Base-by-base conservation (phyloP, 2,888 invertebrate genomes). In the Diadegma fenestrale region DNA sequence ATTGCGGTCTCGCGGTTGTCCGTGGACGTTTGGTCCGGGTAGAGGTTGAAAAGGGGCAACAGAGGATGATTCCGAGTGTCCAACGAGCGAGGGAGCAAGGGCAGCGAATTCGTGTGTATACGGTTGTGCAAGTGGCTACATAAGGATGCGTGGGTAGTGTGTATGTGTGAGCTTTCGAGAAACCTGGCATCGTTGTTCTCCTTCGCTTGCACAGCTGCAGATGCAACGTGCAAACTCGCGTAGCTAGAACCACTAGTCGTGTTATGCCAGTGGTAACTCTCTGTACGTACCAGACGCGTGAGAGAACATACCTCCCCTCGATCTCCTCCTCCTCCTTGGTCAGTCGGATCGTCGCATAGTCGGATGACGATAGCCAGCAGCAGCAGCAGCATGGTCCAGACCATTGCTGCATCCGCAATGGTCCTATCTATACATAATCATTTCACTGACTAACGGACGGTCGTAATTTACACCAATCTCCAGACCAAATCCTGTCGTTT, bases 1-100 rank as follows among this genome's bases (percentile, higher is more conserved):
- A 90, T 88, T 88, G 89, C 84, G 80, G 84, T 85, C 87, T 89
- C 90, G 89, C 84, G 88, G 88, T 88, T 85, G 80, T 78, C 78
- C 80, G 75, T 75, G 71, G 79, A 63, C 37, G 41, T 71, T 66
- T 68, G 51, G 45, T 45, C 33, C 54, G 66, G 43, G 43, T 51
- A 17, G 12, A 61, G 45, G 7, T 75, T 66, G 80, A 64, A 58
- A 68, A 45, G 80, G 75, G 75, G 45, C 14, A 54, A 66, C 82
- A 68, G 77, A 75, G 73, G 86, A 71, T 79, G 87, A 79, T 86
- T 89, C 86, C 86, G 86, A 88, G 77, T 73, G 80, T 83, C 77
- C 77, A 51, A 54, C 68, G 54, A 85, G 72, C 33, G 45, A 63
- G 80, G 77, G 77, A 19, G 72, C 85, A 72, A 68, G 80, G 76